Evolutionary conservation across 2,797 vertebrate genomes (phyloP), one percentile per base, ranked within the genome.

Genomic region (Leuciscus waleckii): DNA sequence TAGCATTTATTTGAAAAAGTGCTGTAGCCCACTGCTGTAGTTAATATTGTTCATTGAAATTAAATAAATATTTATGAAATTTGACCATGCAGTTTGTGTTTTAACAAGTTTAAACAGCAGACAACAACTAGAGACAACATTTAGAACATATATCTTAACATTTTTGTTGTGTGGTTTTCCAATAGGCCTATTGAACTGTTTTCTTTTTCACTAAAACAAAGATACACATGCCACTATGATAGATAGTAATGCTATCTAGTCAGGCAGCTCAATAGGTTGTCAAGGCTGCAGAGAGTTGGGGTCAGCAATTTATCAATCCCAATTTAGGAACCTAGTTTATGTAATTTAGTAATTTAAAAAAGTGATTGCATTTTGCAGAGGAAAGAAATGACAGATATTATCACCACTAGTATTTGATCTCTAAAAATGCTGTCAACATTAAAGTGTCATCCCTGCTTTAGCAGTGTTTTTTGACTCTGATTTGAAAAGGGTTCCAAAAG

Each of bases 31-130:
- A 95, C 96, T 96, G 95, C 95, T 96, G 96, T 95, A 96, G 95
- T 95, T 92, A 92, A 93, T 95, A 96, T 90, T 95, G 95, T 96
- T 96, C 92, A 94, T 94, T 95, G 93, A 95, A 95, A 96, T 96
- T 94, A 95, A 96, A 97, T 97, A 96, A 97, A 97, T 97, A 96
- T 96, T 96, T 96, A 96, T 96, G 94, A 93, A 94, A 94, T 96
- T 96, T 95, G 81, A 92, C 35, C 37, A 67, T 41, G 58, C 70
- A 75, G 73, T 75, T 78, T 26, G 56, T 88, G 56, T 85, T 67
- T 81, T 84, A 71, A 39, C 54, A 8, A 49, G 26, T 49, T 37
- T 67, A 19, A 81, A 41, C 67, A 68, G 63, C 51, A 54, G 51
- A 49, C 46, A 68, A 41, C 3, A 43, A 54, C 23, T 68, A 21